phyloP scores from a whole-genome alignment of 2,888 invertebrate species.

The Caenorhabditis sp. region DNA sequence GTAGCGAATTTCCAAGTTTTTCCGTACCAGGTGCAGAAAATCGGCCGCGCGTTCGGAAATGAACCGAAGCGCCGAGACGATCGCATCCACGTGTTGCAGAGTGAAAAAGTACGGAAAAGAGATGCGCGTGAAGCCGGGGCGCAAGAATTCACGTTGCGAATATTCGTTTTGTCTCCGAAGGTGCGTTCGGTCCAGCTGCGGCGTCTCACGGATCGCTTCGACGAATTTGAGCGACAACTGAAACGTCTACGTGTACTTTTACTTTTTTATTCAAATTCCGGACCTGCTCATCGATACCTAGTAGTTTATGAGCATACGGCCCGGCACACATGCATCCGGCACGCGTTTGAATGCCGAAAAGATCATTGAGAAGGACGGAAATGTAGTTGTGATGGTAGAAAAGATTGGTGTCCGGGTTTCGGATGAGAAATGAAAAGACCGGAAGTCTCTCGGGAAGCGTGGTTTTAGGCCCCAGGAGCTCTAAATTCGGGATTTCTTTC shows the following conservation, averaged over 20 bases:
- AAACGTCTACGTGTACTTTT: conserved; percentile 13
- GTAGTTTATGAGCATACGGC: conserved; percentile 88
- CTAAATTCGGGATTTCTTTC: conserved; percentile 1
- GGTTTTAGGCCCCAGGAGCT: conserved; percentile 20
- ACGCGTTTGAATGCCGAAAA: conserved; percentile 86
- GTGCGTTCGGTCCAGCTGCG: conserved; percentile 82
- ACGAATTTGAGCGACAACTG: conserved; percentile 86
- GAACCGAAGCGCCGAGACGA: conserved; percentile 86
- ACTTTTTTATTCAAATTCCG: neutral
- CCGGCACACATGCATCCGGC: conserved; percentile 85
- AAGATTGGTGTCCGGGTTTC: conserved; percentile 82
- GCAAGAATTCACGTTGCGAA: conserved; percentile 77
- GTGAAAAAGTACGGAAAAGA: conserved; percentile 87
- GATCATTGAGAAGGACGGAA: conserved; percentile 89
- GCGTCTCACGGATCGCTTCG: conserved; percentile 84
- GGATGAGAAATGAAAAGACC: conserved; percentile 89
- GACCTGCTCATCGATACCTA: conserved; percentile 86
- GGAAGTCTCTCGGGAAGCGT: no score
- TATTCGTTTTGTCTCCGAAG: conserved; percentile 81
- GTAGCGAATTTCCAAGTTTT: neutral
- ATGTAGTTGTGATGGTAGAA: conserved; percentile 92
- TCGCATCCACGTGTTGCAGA: conserved; percentile 81
- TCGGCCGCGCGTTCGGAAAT: conserved; percentile 91
- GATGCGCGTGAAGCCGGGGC: conserved; percentile 89
- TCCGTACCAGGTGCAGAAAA: conserved; percentile 84